Conservation (phyloP, 2,888 invertebrate genomes). For the Hoplodrina ambigua region DNA sequence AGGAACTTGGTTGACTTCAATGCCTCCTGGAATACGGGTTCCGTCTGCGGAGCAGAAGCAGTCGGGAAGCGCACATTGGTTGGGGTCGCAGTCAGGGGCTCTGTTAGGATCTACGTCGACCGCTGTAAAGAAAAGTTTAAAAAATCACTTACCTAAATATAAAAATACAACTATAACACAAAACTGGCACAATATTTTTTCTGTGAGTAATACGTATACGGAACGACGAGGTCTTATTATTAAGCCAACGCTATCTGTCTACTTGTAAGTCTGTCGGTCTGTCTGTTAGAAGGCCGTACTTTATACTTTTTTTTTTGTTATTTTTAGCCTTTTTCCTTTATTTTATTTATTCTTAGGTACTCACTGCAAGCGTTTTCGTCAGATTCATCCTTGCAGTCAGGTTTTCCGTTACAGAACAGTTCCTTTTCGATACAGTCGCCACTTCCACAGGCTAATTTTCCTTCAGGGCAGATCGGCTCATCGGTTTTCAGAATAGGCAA, state of each 20-base stretch:
- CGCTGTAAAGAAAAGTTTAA: conserved; percentile 89
- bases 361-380: conserved; percentile 98
- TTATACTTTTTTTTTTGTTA: too few species aligned
- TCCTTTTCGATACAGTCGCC: conserved; percentile 98
- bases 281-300: too few species aligned
- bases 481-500: conserved; percentile 97
- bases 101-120: conserved; percentile 97
- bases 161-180: too few species aligned
- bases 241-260: too few species aligned
- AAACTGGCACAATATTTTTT: too few species aligned
- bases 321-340: neutral
- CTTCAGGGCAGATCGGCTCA: conserved; percentile 97
- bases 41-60: conserved; percentile 98
- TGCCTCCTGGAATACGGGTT: conserved; percentile 95
- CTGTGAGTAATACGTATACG: too few species aligned
- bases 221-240: too few species aligned
- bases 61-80: conserved; percentile 96
- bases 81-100: conserved; percentile 97
- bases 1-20: conserved; percentile 96
- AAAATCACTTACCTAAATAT: too few species aligned
- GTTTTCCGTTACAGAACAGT: conserved; percentile 97
- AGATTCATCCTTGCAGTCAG: conserved; percentile 98
- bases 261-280: too few species aligned
- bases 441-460: conserved; percentile 97
- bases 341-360: conserved; percentile 78